Base-by-base conservation (phyloP, 2,888 invertebrate genomes). In the Phrixothrix hirtus region DNA sequence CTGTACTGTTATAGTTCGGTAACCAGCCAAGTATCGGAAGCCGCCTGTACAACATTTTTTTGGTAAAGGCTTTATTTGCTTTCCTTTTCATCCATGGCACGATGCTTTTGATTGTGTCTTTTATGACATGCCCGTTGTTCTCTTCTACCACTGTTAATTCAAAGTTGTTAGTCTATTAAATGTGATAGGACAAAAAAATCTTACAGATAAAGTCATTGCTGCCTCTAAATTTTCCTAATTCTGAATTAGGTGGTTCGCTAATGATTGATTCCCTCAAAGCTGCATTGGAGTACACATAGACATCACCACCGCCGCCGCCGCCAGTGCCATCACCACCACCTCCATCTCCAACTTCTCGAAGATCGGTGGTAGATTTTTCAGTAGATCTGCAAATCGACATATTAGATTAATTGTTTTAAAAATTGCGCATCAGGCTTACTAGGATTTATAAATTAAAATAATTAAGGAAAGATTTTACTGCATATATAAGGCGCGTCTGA, bases 1-100 rank as follows among this genome's bases (percentile, higher is more conserved):
- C 84, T 50, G 83, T 81, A 4, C 78, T 69, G 63, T 79, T 84
- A 78, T 94, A 93, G 59, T 80, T 83, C 2, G 91, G 92, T 59
- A 91, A 73, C 94, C 94, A 94, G 44, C 73, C 75, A 2, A 87
- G 71, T 42, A 92, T 80, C 4, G 94, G 92, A 39, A 92, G 64
- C 51, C 88, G 80, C 73, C 86, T 87, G 74, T 85, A 81, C 14
- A 92, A 77, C 56, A 82, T 85, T 76, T 86, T 89, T 66, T 83
- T 83, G 53, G 85, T 87, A 65, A 84, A 83, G 4, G 76, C 72
- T 25, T 76, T 76, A 43, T 69, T 74, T 2, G 76, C 70, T 63
- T 79, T 79, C 45, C 75, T 71, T 43, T 71, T 73, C 3, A 79
- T 61, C 76, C 80, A 80, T 32, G 70, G 67, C 26, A 60, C 51